A percentile compares a stretch with the other conserved stretches of the same genome.
Evolutionary conservation across 2,113 vertebrate species (phyloP).

Genomic region (Tragelaphus strepsiceros): DNA sequence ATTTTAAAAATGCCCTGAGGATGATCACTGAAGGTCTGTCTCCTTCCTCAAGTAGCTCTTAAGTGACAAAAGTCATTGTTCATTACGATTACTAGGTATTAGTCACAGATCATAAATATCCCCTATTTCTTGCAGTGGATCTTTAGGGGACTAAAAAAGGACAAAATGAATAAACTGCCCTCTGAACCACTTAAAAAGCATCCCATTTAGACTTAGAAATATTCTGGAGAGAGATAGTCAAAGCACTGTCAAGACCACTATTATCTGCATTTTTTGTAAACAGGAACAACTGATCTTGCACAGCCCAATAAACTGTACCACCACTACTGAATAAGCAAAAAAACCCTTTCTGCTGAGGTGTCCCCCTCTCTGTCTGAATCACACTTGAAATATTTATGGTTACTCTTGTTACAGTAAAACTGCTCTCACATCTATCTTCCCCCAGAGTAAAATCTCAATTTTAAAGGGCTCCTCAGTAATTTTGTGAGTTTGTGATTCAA

Average conservation of each 20-base stretch:
- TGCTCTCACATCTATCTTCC: conserved; percentile 15
- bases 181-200: conserved; percentile 24
- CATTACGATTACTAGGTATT: not conserved
- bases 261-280: not conserved
- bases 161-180: conserved; percentile 16
- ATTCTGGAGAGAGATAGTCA: not conserved
- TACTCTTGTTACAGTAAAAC: conserved; percentile 56
- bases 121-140: not conserved
- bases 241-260: not conserved
- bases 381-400: conserved; percentile 60
- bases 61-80: conserved; percentile 22
- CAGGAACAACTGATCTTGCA: conserved; percentile 29
- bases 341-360: not conserved
- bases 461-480: conserved; percentile 7
- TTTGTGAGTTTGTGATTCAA: conserved; percentile 57
- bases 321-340: not conserved
- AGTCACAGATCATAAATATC: conserved; percentile 12
- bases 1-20: conserved; percentile 37
- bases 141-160: conserved; percentile 34
- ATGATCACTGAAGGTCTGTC: conserved; percentile 13
- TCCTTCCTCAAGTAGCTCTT: conserved; percentile 29
- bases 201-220: conserved; percentile 33
- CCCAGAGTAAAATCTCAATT: conserved; percentile 22
- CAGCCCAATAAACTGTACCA: not conserved
- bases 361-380: not conserved